Conservation (phyloP, 1,140 invertebrate species). For the Macrobrachium nipponense region DNA sequence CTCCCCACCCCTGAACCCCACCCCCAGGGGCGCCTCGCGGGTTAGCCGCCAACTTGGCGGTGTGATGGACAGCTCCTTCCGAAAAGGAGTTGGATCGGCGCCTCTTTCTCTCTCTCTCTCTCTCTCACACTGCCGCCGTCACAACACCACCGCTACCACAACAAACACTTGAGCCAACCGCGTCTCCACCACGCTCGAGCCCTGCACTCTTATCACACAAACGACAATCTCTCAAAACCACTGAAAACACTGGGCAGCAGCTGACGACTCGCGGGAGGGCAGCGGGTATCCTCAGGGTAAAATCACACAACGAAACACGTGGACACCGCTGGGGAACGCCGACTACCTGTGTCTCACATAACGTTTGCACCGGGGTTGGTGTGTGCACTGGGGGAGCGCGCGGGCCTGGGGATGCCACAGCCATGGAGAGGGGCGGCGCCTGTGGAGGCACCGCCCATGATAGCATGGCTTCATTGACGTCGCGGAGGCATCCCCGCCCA, state of each 20-base stretch:
- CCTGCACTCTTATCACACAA: too few species aligned
- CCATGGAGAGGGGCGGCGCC: conserved; percentile 40
- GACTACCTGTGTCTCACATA: conserved; percentile 57
- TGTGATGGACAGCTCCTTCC: conserved; percentile 16
- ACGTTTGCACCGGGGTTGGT: conserved; percentile 59
- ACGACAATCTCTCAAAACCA: conserved; percentile 8
- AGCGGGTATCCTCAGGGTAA: conserved; percentile 20
- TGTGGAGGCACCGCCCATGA: conserved; percentile 20
- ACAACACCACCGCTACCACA: conserved; percentile 8
- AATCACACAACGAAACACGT: conserved; percentile 22
- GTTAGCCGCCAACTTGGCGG: conserved; percentile 55
- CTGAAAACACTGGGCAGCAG: conserved; percentile 42
- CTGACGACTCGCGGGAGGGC: not conserved
- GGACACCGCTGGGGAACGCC: conserved; percentile 43
- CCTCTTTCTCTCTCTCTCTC: too few species aligned
- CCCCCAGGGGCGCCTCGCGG: conserved; percentile 56
- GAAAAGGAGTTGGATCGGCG: not conserved
- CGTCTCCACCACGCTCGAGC: conserved; percentile 4
- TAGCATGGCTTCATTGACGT: conserved; percentile 30
- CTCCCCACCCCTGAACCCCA: conserved; percentile 57
- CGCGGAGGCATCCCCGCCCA: conserved; percentile 8
- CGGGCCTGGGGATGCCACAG: conserved; percentile 47
- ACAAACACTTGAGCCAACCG: not conserved
- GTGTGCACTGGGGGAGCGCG: conserved; percentile 57
- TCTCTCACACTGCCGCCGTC: conserved; percentile 31